phyloP scores from a whole-genome alignment of 2,888 invertebrate species.

The Sminthurinus aureus region DNA sequence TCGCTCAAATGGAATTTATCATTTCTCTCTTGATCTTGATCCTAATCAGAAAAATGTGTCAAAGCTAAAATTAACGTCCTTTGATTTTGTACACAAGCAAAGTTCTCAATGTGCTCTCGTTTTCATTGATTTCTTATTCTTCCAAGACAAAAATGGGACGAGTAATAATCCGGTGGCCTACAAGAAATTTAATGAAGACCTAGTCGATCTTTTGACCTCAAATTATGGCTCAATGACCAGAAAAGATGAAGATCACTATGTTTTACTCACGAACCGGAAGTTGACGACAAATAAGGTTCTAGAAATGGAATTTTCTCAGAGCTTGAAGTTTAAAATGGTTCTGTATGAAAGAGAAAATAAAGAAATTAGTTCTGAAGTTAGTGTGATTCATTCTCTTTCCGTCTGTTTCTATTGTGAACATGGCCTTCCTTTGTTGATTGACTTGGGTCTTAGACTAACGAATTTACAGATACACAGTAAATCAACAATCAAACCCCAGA shows the following conservation, averaged over 20 bases:
- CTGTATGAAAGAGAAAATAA: neutral
- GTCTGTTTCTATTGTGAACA: slow-evolving; percentile 7
- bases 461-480: neutral
- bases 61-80: too few species aligned
- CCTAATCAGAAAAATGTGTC: too few species aligned
- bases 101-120: slow-evolving; percentile 11
- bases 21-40: too few species aligned
- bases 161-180: neutral
- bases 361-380: neutral
- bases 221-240: slow-evolving; percentile 18
- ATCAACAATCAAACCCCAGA: neutral
- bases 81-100: too few species aligned
- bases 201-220: neutral
- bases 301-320: neutral
- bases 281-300: neutral
- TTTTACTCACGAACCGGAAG: neutral
- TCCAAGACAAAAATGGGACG: too few species aligned
- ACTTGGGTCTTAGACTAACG: neutral
- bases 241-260: slow-evolving; percentile 23
- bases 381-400: neutral
- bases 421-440: neutral
- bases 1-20: too few species aligned
- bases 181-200: neutral
- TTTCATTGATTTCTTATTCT: neutral
- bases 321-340: slow-evolving; percentile 19